Conservation (phyloP, 1,140 invertebrate species). For the Drosophila lacertosa region DNA sequence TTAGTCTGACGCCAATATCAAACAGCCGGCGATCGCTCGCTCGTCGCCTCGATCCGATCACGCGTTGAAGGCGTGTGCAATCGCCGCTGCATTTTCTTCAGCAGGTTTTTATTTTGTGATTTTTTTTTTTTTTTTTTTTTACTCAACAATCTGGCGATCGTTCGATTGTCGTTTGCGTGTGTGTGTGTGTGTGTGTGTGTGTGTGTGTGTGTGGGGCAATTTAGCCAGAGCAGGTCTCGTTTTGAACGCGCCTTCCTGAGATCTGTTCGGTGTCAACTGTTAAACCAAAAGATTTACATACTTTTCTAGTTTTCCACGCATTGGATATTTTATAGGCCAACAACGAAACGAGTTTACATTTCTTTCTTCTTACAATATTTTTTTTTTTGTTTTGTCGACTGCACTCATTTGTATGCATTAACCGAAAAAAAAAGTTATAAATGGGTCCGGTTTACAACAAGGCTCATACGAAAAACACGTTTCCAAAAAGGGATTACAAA, state of each 20-base stretch:
- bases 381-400: not conserved
- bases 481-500: constrained; percentile 32
- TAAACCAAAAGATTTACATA: constrained; percentile 51
- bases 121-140: constrained; percentile 17
- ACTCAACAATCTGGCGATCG: constrained; percentile 9
- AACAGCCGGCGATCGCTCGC: constrained; percentile 29
- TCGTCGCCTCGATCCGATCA: constrained; percentile 50
- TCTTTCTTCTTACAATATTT: constrained; percentile 9
- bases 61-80: constrained; percentile 67
- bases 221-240: constrained; percentile 53
- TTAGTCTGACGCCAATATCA: constrained; percentile 47
- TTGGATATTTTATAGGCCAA: constrained; percentile 32
- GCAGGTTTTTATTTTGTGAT: constrained; percentile 72
- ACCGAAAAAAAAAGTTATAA: constrained; percentile 29
- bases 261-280: constrained; percentile 48
- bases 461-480: constrained; percentile 61
- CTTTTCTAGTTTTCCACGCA: constrained; percentile 41
- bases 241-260: constrained; percentile 53
- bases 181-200: no score
- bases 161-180: no score
- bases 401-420: constrained; percentile 50
- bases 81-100: constrained; percentile 72
- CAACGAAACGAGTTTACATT: constrained; percentile 28
- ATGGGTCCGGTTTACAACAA: constrained; percentile 64
- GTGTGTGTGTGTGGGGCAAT: no score